Percentiles rank a stretch among this genome's conserved stretches.
Conservation (phyloP, 2,797 vertebrate genomes). For the Gambusia yucatana region DNA sequence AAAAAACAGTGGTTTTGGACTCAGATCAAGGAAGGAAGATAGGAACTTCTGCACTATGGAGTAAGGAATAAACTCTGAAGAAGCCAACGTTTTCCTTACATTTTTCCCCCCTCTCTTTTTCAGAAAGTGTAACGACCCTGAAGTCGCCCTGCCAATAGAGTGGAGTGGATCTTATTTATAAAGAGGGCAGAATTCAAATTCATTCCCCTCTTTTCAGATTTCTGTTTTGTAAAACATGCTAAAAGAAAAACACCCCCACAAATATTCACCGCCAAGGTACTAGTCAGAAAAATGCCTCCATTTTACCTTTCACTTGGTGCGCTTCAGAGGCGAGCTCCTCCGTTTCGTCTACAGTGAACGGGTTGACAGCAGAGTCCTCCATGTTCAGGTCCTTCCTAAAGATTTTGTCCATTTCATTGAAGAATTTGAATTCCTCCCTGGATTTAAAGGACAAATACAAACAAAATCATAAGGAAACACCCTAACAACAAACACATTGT, state of each 20-base stretch:
- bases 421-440: constrained; percentile 79
- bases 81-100: background rate
- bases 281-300: background rate
- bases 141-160: background rate
- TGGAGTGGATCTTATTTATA: background rate
- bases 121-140: background rate
- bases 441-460: constrained; percentile 1
- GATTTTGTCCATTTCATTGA: constrained; percentile 76
- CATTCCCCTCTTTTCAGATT: background rate
- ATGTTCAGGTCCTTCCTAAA: constrained; percentile 68
- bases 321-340: constrained; percentile 47
- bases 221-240: background rate
- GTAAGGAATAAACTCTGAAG: background rate
- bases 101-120: background rate
- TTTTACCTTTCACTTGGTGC: constrained; percentile 62
- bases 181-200: background rate
- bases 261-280: background rate
- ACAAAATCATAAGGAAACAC: background rate
- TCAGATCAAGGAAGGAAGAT: background rate
- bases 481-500: background rate
- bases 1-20: background rate
- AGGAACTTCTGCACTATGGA: background rate
- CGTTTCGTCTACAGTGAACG: constrained; percentile 38
- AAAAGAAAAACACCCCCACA: background rate
- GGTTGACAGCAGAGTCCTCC: constrained; percentile 37